A percentile compares a stretch with the other conserved stretches of the same genome.
phyloP scores from a whole-genome alignment of 2,888 invertebrate genomes.

The Sycophila texana region DNA sequence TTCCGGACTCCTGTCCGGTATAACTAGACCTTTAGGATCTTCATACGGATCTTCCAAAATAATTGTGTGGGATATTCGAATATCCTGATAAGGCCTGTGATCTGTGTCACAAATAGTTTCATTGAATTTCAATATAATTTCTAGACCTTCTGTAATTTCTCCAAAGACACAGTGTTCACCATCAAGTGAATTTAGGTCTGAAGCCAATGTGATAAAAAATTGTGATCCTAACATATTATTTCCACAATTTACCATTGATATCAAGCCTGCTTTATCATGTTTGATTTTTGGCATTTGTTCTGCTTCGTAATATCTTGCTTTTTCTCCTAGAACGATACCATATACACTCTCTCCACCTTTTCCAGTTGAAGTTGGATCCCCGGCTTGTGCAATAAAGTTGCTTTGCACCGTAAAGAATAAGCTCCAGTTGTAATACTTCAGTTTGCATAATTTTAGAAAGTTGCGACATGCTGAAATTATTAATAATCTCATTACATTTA shows the following conservation, averaged over 20 bases:
- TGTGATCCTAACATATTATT: conserved; percentile 91
- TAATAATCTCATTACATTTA: conserved; percentile 17
- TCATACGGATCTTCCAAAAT: conserved; percentile 97
- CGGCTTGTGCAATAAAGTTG: conserved; percentile 97
- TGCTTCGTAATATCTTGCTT: conserved; percentile 92
- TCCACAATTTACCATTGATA: conserved; percentile 97
- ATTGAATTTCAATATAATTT: conserved; percentile 91
- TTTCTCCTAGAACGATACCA: conserved; percentile 89
- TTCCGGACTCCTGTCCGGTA: conserved; percentile 92
- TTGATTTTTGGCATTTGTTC: conserved; percentile 94
- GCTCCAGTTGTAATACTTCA: conserved; percentile 98
- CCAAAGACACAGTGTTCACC: conserved; percentile 96
- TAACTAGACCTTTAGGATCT: conserved; percentile 86
- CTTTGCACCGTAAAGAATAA: conserved; percentile 94
- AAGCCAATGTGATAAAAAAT: conserved; percentile 95
- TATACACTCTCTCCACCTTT: conserved; percentile 94
- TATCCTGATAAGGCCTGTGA: conserved; percentile 94
- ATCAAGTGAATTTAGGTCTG: conserved; percentile 93
- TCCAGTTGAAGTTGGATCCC: conserved; percentile 95
- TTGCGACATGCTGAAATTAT: conserved; percentile 85
- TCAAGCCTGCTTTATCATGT: conserved; percentile 89
- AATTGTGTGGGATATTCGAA: conserved; percentile 97
- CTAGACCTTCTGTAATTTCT: conserved; percentile 93
- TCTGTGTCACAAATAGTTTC: conserved; percentile 94
- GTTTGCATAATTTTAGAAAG: conserved; percentile 97